Base-by-base conservation (phyloP, 2,888 invertebrate genomes). In the Eupithecia subumbrata region DNA sequence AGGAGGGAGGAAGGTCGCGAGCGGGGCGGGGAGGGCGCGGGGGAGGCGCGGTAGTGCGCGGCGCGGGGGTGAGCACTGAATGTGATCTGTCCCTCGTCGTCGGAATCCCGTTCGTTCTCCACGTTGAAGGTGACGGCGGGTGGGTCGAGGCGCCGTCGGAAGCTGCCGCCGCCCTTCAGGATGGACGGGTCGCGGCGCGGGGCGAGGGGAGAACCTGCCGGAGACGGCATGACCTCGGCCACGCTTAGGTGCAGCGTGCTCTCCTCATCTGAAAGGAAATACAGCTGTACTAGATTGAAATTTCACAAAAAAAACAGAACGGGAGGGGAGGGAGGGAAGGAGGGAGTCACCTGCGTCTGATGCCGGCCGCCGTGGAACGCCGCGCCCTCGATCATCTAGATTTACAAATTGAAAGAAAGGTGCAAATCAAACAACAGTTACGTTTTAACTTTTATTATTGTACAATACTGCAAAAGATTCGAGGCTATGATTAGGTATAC, bases 91-190 rank as follows among this genome's bases (percentile, higher is more conserved):
- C 92, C 91, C 75, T 92, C 93, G 85, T 89, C 89, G 85, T 90
- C 90, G 37, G 91, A 89, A 82, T 91, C 91, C 66, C 90, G 88
- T 83, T 94, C 95, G 90, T 90, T 89, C 88, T 94, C 94, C 69
- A 95, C 93, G 89, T 88, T 91, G 89, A 95, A 95, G 84, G 93
- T 94, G 88, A 95, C 95, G 85, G 90, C 89, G 85, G 93, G 92
- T 81, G 90, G 87, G 80, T 87, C 88, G 77, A 80, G 84, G 78
- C 89, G 88, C 52, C 88, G 88, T 79, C 89, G 88, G 81, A 88
- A 84, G 82, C 91, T 88, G 84, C 88, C 88, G 79, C 85, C 85
- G 78, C 85, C 78, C 84, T 88, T 89, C 75, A 92, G 89, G 81
- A 92, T 89, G 85, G 90, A 88, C 77, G 89, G 88, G 85, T 91